Percentiles rank a stretch among this genome's conserved stretches.
Conservation (phyloP, 1,140 invertebrate genomes). For the Glossosoma conforme region DNA sequence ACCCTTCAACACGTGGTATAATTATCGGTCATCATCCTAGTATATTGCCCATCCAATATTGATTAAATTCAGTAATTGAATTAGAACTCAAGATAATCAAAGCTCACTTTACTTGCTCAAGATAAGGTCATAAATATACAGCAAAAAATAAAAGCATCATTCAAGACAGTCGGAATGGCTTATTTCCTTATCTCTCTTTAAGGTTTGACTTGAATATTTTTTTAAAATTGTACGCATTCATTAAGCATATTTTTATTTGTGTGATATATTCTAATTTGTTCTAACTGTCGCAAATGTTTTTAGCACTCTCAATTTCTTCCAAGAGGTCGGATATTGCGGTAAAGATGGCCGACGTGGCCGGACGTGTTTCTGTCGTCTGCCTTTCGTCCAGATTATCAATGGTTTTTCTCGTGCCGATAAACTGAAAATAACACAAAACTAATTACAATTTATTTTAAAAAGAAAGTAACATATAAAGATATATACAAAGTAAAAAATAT, state of each 20-base stretch:
- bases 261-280: not conserved
- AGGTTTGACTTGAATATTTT: not conserved
- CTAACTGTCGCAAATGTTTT: slow-evolving; percentile 3
- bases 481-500: not conserved
- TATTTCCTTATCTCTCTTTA: not conserved
- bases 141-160: not conserved
- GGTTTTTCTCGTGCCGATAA: slow-evolving; percentile 13
- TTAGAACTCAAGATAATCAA: no score
- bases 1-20: no score
- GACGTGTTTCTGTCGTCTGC: not conserved
- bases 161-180: not conserved
- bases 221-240: not conserved
- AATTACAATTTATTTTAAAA: not conserved
- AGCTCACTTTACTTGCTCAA: no score
- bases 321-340: slow-evolving; percentile 11
- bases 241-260: not conserved
- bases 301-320: slow-evolving; percentile 18
- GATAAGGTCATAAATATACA: not conserved
- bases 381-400: slow-evolving; percentile 11
- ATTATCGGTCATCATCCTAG: no score
- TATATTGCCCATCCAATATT: no score
- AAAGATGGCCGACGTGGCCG: not conserved
- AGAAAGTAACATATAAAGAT: not conserved
- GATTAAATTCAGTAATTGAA: no score
- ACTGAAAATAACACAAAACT: slow-evolving; percentile 19